Conservation (phyloP, 2,113 vertebrate species). For the Guaruba guarouba region DNA sequence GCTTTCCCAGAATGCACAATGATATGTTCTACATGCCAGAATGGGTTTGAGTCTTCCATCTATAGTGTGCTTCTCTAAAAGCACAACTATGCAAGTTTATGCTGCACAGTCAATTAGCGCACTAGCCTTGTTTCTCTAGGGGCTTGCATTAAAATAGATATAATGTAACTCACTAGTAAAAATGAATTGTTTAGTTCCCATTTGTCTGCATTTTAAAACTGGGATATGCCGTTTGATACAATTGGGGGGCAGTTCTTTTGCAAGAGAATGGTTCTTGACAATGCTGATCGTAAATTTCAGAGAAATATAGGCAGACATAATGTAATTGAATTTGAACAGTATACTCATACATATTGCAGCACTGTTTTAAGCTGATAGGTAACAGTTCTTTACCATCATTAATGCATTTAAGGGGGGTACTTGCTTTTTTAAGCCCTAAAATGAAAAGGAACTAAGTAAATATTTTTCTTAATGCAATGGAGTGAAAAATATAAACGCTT, state of each 20-base stretch:
- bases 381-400: neutral
- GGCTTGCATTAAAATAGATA: neutral
- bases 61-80: neutral
- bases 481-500: neutral
- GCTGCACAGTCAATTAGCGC: neutral
- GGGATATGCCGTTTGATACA: accelerated
- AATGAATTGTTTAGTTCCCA: conserved; percentile 7
- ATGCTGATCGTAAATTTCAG: neutral
- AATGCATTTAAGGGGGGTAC: neutral
- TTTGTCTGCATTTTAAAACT: neutral
- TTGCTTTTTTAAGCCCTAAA: neutral
- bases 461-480: neutral
- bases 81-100: neutral
- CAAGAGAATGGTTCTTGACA: neutral
- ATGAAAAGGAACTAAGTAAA: neutral
- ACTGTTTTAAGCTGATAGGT: neutral
- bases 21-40: neutral
- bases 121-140: neutral
- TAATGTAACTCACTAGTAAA: neutral
- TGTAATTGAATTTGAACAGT: neutral
- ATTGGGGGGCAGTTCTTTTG: neutral
- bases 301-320: neutral
- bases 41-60: neutral
- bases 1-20: neutral
- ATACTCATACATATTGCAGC: neutral